Conservation (phyloP, 2,888 invertebrate genomes). For the Dryomyza anilis region DNA sequence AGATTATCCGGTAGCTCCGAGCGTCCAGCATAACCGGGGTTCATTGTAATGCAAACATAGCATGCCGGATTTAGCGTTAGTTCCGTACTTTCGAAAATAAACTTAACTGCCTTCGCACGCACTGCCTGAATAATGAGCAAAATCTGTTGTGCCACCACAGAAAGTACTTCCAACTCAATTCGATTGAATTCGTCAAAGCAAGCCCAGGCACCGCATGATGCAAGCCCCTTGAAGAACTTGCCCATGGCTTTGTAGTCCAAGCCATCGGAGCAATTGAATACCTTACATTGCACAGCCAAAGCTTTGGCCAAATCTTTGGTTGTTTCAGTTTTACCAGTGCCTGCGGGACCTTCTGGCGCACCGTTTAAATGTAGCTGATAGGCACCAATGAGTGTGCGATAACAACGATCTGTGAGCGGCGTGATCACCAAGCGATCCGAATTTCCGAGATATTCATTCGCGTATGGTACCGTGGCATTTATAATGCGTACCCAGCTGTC, state of each 20-base stretch:
- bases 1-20: slow-evolving; percentile 75
- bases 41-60: slow-evolving; percentile 68
- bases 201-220: slow-evolving; percentile 75
- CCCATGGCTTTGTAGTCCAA: slow-evolving; percentile 76
- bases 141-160: slow-evolving; percentile 76
- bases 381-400: slow-evolving; percentile 73
- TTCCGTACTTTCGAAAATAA: slow-evolving; percentile 70
- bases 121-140: slow-evolving; percentile 71
- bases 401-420: slow-evolving; percentile 70
- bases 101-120: slow-evolving; percentile 64
- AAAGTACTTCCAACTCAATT: slow-evolving; percentile 73
- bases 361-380: slow-evolving; percentile 75
- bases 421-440: slow-evolving; percentile 68
- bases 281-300: slow-evolving; percentile 82
- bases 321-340: slow-evolving; percentile 90
- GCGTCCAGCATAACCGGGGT: slow-evolving; percentile 69
- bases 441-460: slow-evolving; percentile 77
- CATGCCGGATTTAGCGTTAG: slow-evolving; percentile 67
- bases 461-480: slow-evolving; percentile 71
- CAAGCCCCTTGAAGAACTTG: slow-evolving; percentile 74
- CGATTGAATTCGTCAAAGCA: slow-evolving; percentile 79
- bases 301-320: slow-evolving; percentile 93
- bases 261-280: slow-evolving; percentile 77
- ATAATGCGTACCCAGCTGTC: slow-evolving; percentile 67
- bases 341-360: slow-evolving; percentile 76